These are phyloP conservation scores for Chymomyza fuscimana DNA, from an alignment of 2,888 invertebrate species.

Conservation along the genomic window DNA sequence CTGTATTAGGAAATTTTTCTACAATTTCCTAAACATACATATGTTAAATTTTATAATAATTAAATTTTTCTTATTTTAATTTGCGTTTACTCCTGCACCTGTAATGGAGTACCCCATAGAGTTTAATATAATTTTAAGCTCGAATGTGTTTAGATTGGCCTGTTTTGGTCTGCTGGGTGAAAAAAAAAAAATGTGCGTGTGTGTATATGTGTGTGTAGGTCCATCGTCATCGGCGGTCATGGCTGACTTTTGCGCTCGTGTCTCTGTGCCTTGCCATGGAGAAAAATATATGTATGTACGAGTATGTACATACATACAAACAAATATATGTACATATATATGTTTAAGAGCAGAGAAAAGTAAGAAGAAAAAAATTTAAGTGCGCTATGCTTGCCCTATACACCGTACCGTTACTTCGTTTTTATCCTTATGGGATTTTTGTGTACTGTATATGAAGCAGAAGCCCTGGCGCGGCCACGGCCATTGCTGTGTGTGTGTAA, in stretches of 20 bases:
- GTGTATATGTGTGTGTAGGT: constrained; percentile 33
- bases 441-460: constrained; percentile 19
- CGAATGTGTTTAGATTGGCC: too few species aligned
- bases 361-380: not conserved
- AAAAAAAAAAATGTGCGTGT: constrained; percentile 26
- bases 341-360: not conserved
- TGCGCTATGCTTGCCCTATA: constrained; percentile 28
- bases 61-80: too few species aligned
- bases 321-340: not conserved
- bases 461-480: constrained; percentile 27
- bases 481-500: constrained; percentile 18
- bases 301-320: not conserved
- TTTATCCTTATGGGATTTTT: constrained; percentile 58
- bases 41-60: too few species aligned
- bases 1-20: too few species aligned
- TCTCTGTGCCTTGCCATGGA: not conserved
- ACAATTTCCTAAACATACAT: too few species aligned
- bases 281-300: constrained; percentile 1
- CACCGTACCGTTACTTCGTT: constrained; percentile 53
- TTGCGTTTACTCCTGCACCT: too few species aligned
- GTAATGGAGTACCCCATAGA: too few species aligned
- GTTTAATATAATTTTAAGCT: too few species aligned
- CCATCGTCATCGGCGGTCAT: constrained; percentile 57
- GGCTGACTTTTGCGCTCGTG: constrained; percentile 60
- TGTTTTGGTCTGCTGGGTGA: constrained; percentile 15